A percentile compares a stretch with the other conserved stretches of the same genome.
These are phyloP conservation scores for Melolontha melolontha DNA, from an alignment of 2,888 invertebrate genomes.

Conservation along the genomic window DNA sequence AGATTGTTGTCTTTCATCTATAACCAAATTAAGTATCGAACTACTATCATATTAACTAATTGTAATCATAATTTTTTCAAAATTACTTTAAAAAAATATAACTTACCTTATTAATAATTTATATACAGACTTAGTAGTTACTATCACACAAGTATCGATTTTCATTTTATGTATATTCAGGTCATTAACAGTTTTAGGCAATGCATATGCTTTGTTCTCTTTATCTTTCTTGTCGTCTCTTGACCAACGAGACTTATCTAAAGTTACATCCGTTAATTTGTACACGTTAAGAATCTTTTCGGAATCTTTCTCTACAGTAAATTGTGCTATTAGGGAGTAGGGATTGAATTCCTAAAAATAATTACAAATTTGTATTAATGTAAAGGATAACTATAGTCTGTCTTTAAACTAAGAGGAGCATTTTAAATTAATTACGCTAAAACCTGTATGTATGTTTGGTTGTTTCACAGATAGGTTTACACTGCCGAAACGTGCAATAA, in stretches of 20 bases:
- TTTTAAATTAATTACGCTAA: too few relatives aligned
- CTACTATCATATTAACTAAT: too few relatives aligned
- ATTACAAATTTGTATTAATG: background rate
- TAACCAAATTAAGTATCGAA: too few relatives aligned
- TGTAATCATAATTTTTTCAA: too few relatives aligned
- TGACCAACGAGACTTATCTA: constrained; percentile 54
- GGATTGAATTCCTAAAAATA: constrained; percentile 69
- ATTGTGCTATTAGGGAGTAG: constrained; percentile 70
- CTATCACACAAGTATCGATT: constrained; percentile 71
- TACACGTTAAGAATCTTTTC: constrained; percentile 68
- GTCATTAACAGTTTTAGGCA: constrained; percentile 66
- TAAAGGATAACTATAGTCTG: too few relatives aligned
- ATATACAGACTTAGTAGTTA: constrained; percentile 73
- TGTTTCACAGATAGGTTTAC: too few relatives aligned
- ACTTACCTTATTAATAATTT: constrained; percentile 69
- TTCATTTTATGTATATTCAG: constrained; percentile 65
- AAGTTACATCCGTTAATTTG: constrained; percentile 65
- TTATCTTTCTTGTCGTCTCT: constrained; percentile 59
- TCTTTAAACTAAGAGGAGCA: too few relatives aligned
- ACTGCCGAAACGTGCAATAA: too few relatives aligned
- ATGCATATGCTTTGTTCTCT: constrained; percentile 57
- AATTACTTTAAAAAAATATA: background rate
- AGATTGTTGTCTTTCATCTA: too few relatives aligned
- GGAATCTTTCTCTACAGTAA: constrained; percentile 67
- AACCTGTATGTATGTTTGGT: too few relatives aligned